Base-by-base conservation (phyloP, 2,797 vertebrate species). In the Mionectes olivaceus region DNA sequence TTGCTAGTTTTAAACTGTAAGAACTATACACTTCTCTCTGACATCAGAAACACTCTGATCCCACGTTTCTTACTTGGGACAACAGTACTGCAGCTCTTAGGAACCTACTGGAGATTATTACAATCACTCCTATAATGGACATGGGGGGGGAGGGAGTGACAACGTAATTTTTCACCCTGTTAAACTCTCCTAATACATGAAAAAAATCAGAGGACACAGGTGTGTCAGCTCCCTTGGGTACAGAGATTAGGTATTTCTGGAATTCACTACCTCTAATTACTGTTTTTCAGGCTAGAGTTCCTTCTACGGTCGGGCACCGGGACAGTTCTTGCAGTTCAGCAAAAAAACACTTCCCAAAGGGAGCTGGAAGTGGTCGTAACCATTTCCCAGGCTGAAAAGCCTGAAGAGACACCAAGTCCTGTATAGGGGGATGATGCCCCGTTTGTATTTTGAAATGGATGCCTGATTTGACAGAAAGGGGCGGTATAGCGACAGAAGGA, bases 391-490 rank as follows among this genome's bases (percentile, higher is more conserved):
- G 47, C 28, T 32, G 44, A 89, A 83, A 83, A 0, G 9, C 23
- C 16, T 37, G 3, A 69, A 74, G 35, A 7, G 21, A 19, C 57
- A 63, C 15, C 12, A 52, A 83, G 71, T 12, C 33, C 64, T 57
- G 23, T n/a, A 10, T 19, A 3, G 53, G 32, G 5, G 63, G 52
- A 55, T 5, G 39, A 69, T 12, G 63, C 7, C 21, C 56, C 41
- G 59, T 63, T 71, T 11, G 0, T 27, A 86, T 56, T 89, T 95
- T 83, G 89, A 94, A 94, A 96, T 95, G 87, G 94, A 96, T 87
- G 93, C 77, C 78, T 3, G 59, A 87, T 87, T 93, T 92, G 87
- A 92, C 81, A 94, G 75, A 75, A 76, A 80, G 84, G 83, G 93
- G 96, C 75, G 10, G 92, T 59, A 71, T 87, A 67, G 92, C 77